These are phyloP conservation scores for Cheilosia variabilis DNA, from an alignment of 2,888 invertebrate species.

Conservation along the genomic window DNA sequence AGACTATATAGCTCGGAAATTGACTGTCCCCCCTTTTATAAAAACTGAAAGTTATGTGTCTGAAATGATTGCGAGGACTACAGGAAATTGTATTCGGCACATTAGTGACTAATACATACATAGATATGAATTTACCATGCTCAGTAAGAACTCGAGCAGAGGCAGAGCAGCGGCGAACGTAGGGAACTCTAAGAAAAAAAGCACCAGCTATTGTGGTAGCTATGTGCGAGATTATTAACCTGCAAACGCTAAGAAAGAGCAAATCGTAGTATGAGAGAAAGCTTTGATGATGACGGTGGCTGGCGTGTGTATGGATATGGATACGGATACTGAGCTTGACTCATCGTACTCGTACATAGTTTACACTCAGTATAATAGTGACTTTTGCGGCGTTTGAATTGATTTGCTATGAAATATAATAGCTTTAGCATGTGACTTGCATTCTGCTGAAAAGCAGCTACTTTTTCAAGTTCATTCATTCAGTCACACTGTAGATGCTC, in stretches of 20 bases:
- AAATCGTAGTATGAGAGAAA: slow-evolving; percentile 33
- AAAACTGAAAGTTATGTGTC: slow-evolving; percentile 59
- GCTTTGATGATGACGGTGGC: slow-evolving; percentile 24
- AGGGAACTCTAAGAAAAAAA: slow-evolving; percentile 20
- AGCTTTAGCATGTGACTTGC: slow-evolving; percentile 38
- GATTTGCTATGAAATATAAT: slow-evolving; percentile 3
- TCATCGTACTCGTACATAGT: not conserved
- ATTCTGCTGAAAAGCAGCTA: slow-evolving; percentile 15
- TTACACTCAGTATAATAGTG: slow-evolving; percentile 6
- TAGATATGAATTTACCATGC: slow-evolving; percentile 14
- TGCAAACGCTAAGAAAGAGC: slow-evolving; percentile 30
- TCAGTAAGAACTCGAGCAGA: slow-evolving; percentile 27
- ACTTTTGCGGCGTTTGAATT: slow-evolving; percentile 12
- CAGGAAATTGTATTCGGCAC: slow-evolving; percentile 59
- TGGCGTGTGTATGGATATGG: not conserved
- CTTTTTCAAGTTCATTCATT: slow-evolving; percentile 47
- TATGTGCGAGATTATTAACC: slow-evolving; percentile 48
- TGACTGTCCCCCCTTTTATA: slow-evolving; percentile 59
- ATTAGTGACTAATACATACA: slow-evolving; percentile 27
- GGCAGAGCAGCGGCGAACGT: not conserved
- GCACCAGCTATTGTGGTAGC: slow-evolving; percentile 26
- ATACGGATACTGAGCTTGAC: not conserved
- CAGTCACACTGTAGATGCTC: not conserved
- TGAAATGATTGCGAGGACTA: slow-evolving; percentile 59
- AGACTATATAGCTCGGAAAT: slow-evolving; percentile 66